Evolutionary conservation across 2,113 vertebrate species (phyloP).

Genomic region (Megatriorchis doriae): DNA sequence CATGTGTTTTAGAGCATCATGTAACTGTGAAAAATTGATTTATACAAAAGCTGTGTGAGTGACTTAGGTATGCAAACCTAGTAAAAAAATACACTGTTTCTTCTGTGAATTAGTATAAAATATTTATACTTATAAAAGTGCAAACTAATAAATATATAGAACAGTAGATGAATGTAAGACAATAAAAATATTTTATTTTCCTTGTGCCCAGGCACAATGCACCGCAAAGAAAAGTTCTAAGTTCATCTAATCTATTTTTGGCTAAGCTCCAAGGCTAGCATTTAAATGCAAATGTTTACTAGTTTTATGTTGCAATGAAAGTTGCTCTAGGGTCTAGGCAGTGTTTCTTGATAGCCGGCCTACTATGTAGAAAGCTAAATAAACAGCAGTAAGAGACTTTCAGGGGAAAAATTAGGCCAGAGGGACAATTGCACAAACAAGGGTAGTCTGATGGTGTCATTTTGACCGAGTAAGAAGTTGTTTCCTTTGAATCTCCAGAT

Average conservation of each 20-base stretch:
- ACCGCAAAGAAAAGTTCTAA: neutral
- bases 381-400: neutral
- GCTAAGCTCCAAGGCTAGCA: neutral
- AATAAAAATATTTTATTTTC: neutral
- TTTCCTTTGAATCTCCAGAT: neutral
- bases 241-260: neutral
- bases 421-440: neutral
- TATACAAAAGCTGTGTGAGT: neutral
- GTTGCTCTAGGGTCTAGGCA: neutral
- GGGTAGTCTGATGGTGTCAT: neutral
- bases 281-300: neutral
- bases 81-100: neutral
- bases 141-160: neutral
- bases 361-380: neutral
- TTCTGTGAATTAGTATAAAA: neutral
- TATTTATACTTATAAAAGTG: neutral
- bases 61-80: neutral
- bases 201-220: neutral
- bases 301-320: neutral
- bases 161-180: neutral
- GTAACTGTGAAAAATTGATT: neutral
- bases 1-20: neutral
- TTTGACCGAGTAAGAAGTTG: neutral
- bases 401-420: neutral
- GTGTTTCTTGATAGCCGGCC: neutral